phyloP scores from a whole-genome alignment of 2,797 vertebrate species.

The Pangasius sanitwongsei region DNA sequence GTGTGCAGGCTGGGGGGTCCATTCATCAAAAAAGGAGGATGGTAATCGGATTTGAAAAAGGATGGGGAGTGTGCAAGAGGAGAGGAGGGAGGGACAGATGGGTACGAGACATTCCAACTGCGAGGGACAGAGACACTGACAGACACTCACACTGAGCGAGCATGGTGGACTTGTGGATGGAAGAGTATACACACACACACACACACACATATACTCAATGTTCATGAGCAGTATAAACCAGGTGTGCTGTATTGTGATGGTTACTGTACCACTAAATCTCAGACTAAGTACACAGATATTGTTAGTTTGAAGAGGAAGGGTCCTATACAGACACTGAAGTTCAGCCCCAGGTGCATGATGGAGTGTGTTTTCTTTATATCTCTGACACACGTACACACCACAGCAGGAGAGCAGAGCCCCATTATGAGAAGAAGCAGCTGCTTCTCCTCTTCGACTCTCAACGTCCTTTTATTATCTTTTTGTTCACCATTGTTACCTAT shows the following conservation, averaged over 20 bases:
- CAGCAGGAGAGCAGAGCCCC: constrained; percentile 55
- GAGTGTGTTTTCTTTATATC: constrained; percentile 15
- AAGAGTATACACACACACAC: constrained; percentile 20
- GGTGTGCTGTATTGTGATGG: constrained; percentile 44
- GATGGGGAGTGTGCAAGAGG: constrained; percentile 58
- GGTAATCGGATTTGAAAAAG: constrained; percentile 78
- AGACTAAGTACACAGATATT: not conserved
- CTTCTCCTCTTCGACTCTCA: constrained; percentile 44
- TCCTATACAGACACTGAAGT: constrained; percentile 14
- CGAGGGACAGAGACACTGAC: constrained; percentile 63
- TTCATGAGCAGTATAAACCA: constrained; percentile 64
- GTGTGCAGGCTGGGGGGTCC: constrained; percentile 39
- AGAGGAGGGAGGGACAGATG: constrained; percentile 72
- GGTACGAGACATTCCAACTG: constrained; percentile 70
- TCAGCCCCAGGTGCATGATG: constrained; percentile 59
- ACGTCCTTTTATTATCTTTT: constrained; percentile 18
- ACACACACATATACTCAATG: constrained; percentile 44
- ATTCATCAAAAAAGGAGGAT: constrained; percentile 48
- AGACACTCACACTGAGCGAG: constrained; percentile 58
- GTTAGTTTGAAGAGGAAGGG: not conserved
- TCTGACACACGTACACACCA: constrained; percentile 42
- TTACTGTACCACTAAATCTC: not conserved
- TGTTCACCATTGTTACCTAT: constrained; percentile 47
- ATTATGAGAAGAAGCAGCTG: constrained; percentile 68
- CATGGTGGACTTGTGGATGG: constrained; percentile 52